phyloP scores from a whole-genome alignment of 2,888 invertebrate species.

The Tenodera sinensis region DNA sequence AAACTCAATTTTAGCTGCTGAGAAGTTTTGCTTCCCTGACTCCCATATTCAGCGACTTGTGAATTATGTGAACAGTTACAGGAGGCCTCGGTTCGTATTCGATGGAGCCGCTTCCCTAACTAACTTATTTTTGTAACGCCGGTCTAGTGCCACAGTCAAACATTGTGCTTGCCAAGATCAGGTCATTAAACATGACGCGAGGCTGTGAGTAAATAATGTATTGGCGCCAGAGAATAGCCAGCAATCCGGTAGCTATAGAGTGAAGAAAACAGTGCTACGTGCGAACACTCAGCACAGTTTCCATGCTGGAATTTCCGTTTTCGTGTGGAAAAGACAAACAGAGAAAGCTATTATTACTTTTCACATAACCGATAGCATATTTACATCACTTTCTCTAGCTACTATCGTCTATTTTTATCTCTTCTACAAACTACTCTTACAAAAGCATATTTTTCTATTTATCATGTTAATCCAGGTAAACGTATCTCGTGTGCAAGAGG shows the following conservation, averaged over 20 bases:
- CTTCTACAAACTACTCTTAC: no score
- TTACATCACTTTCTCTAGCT: no score
- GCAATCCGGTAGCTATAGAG: not conserved
- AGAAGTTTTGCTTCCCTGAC: not conserved
- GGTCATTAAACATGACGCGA: not conserved
- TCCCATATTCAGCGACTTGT: not conserved
- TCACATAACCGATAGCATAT: no score
- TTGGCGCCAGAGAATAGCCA: not conserved
- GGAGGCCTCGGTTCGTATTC: not conserved
- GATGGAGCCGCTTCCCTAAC: not conserved
- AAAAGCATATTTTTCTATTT: no score
- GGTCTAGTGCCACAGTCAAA: not conserved
- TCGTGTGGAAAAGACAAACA: not conserved
- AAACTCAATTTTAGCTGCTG: not conserved
- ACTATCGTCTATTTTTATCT: no score
- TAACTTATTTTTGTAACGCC: not conserved
- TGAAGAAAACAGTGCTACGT: not conserved
- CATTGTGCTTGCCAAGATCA: not conserved
- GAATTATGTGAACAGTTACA: not conserved
- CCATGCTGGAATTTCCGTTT: not conserved
- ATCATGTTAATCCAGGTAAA: no score
- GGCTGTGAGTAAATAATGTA: not conserved
- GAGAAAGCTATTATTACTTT: no score
- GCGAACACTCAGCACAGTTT: not conserved
- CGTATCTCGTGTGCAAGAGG: no score